Evolutionary conservation across 2,113 vertebrate species (phyloP).

Genomic region (Seriola aureovittata): DNA sequence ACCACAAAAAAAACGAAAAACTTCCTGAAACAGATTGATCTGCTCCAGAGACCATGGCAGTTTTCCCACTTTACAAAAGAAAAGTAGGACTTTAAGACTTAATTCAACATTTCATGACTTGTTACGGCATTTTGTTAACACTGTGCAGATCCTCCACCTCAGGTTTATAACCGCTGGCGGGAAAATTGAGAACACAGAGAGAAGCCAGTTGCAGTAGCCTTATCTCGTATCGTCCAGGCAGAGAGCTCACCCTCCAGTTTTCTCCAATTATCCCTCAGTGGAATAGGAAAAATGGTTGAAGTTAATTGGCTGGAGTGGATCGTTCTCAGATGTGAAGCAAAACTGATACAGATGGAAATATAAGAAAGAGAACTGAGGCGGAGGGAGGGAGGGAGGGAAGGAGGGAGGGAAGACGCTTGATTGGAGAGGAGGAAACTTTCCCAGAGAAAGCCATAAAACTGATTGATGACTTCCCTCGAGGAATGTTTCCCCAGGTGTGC

Average conservation of each 20-base stretch:
- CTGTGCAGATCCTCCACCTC: slow-evolving; percentile 28
- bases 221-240: slow-evolving; percentile 59
- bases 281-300: slow-evolving; percentile 73
- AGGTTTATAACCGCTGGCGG: slow-evolving; percentile 63
- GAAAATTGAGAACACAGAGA: slow-evolving; percentile 57
- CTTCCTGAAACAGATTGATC: slow-evolving; percentile 17
- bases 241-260: slow-evolving; percentile 60
- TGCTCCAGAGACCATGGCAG: not conserved
- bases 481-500: slow-evolving; percentile 88
- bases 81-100: slow-evolving; percentile 12
- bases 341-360: slow-evolving; percentile 85
- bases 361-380: slow-evolving; percentile 61
- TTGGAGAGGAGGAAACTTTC: slow-evolving; percentile 82
- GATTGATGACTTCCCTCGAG: slow-evolving; percentile 88
- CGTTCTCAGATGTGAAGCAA: slow-evolving; percentile 83
- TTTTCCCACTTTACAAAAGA: slow-evolving; percentile 4
- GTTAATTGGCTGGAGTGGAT: slow-evolving; percentile 76
- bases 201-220: slow-evolving; percentile 59
- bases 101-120: slow-evolving; percentile 44
- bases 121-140: slow-evolving; percentile 19
- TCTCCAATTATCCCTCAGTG: slow-evolving; percentile 71
- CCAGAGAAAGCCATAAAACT: slow-evolving; percentile 87
- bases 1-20: not conserved
- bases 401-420: slow-evolving; percentile 71
- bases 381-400: slow-evolving; percentile 2